Percentiles rank a stretch among this genome's conserved stretches.
phyloP scores from a whole-genome alignment of 2,113 vertebrate species.

The Morone chrysops region DNA sequence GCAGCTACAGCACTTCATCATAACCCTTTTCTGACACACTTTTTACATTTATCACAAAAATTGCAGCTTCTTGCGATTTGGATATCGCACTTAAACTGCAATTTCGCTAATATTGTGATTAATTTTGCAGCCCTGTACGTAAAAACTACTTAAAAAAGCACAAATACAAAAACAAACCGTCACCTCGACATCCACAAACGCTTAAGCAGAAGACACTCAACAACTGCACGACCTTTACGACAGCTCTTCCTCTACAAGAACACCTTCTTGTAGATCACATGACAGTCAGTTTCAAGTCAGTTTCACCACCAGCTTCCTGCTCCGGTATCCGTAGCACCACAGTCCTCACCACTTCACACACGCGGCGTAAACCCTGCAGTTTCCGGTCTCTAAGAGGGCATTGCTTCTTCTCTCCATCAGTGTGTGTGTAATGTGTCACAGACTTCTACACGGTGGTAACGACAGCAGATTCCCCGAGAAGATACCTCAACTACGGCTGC shows the following conservation, averaged over 20 bases:
- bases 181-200: neutral
- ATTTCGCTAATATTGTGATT: no score
- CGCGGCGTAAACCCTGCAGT: slow-evolving; percentile 8
- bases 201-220: slow-evolving; percentile 1
- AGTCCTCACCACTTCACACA: slow-evolving; percentile 35
- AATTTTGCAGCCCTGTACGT: no score
- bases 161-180: neutral
- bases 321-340: neutral
- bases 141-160: neutral
- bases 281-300: neutral
- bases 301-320: slow-evolving; percentile 36
- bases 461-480: neutral
- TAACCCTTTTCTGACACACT: no score
- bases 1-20: no score
- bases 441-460: neutral
- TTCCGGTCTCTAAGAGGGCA: slow-evolving; percentile 46
- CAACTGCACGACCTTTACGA: slow-evolving; percentile 14
- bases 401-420: neutral
- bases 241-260: neutral
- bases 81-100: no score
- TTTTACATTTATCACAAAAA: no score
- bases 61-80: no score
- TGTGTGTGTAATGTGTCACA: neutral
- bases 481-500: neutral
- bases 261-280: slow-evolving; percentile 5